These are phyloP conservation scores for Muscicapa striata DNA, from an alignment of 2,797 vertebrate genomes.

Conservation along the genomic window DNA sequence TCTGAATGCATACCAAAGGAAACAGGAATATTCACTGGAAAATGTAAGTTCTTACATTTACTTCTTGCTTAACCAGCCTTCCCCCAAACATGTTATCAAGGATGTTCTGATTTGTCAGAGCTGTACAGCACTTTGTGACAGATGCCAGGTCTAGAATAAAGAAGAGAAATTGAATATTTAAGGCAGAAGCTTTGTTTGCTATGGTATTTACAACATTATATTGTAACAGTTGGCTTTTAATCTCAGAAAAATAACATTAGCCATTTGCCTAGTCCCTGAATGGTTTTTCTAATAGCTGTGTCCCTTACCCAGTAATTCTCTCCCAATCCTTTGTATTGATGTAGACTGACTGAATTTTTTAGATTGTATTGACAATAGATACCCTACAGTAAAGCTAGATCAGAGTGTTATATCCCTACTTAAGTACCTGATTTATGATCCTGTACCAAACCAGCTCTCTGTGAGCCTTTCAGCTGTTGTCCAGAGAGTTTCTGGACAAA, in stretches of 20 bases:
- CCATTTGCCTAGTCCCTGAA: slow-evolving; percentile 7
- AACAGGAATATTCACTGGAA: slow-evolving; percentile 85
- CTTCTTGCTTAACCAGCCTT: not conserved
- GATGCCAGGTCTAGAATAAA: slow-evolving; percentile 3
- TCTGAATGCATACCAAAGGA: slow-evolving; percentile 72
- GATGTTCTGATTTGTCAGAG: not conserved
- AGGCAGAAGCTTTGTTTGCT: slow-evolving; percentile 15
- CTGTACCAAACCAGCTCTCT: not conserved
- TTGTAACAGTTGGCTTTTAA: slow-evolving; percentile 21
- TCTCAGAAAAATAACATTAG: slow-evolving; percentile 22
- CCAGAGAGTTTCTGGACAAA: not conserved
- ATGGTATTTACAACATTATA: not conserved
- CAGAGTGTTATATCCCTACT: not conserved
- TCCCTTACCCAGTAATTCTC: slow-evolving; percentile 19
- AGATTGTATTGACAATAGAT: not conserved
- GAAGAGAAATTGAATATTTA: slow-evolving; percentile 31
- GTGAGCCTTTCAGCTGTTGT: not conserved
- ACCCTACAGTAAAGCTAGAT: not conserved
- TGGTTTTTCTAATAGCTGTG: not conserved
- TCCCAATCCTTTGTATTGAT: not conserved
- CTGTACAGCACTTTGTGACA: not conserved
- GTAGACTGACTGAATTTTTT: not conserved
- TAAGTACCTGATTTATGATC: not conserved
- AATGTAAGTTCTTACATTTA: slow-evolving; percentile 81
- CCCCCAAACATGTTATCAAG: not conserved